A percentile compares a stretch with the other conserved stretches of the same genome.
phyloP scores from a whole-genome alignment of 2,888 invertebrate species.

The Volucella bombylans region DNA sequence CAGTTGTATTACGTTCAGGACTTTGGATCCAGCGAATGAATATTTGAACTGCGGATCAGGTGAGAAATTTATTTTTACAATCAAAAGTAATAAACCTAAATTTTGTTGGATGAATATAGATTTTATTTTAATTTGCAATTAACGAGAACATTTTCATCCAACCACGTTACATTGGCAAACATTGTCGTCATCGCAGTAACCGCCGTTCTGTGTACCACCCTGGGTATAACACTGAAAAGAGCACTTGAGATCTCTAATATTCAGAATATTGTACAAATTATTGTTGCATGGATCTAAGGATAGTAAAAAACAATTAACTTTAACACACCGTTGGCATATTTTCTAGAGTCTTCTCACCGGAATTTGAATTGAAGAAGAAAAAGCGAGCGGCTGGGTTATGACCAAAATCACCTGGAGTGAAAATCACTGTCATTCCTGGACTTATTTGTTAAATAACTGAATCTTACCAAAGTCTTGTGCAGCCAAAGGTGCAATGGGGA shows the following conservation, averaged over 20 bases:
- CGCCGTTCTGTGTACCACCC: constrained; percentile 57
- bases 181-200: constrained; percentile 43
- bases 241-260: constrained; percentile 58
- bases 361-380: constrained; percentile 40
- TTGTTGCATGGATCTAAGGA: constrained; percentile 61
- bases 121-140: no score
- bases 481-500: no score
- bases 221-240: constrained; percentile 62
- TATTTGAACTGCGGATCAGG: no score
- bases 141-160: background rate
- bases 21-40: no score
- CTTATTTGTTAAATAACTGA: background rate
- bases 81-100: no score
- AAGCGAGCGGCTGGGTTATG: constrained; percentile 16
- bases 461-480: constrained; percentile 3
- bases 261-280: constrained; percentile 26
- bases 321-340: background rate
- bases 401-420: constrained; percentile 17
- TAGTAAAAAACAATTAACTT: background rate
- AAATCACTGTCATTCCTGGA: background rate
- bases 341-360: constrained; percentile 13
- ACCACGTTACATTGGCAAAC: constrained; percentile 52
- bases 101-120: no score
- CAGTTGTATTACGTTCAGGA: no score
- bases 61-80: no score